phyloP scores from a whole-genome alignment of 2,797 vertebrate genomes.

The Xiphophorus birchmanni region DNA sequence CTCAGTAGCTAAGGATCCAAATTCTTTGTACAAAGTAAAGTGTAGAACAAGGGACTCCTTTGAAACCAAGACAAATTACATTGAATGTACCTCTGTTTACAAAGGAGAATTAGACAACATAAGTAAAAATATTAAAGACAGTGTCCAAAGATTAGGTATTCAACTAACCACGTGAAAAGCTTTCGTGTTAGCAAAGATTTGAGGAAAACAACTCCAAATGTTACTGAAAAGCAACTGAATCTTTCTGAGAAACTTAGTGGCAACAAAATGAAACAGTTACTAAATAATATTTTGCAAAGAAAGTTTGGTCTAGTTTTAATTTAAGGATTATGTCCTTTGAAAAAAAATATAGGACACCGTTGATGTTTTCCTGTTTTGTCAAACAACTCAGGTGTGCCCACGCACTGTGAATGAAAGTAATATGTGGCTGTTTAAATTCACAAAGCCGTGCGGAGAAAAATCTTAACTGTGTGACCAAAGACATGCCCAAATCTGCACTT shows the following conservation, averaged over 20 bases:
- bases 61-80: neutral
- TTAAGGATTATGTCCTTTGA: neutral
- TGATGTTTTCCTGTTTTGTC: neutral
- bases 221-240: neutral
- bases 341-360: neutral
- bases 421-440: conserved; percentile 22
- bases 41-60: too few species aligned
- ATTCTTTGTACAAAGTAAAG: too few species aligned
- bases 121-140: neutral
- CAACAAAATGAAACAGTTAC: neutral
- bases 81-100: neutral
- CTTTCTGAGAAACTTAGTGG: neutral
- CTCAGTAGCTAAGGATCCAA: too few species aligned
- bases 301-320: neutral
- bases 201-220: neutral
- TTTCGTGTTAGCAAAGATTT: neutral
- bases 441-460: conserved; percentile 23
- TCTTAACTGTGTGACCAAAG: conserved; percentile 37
- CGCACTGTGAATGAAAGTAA: conserved; percentile 18
- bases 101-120: neutral
- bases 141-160: neutral
- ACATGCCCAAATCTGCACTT: conserved; percentile 46
- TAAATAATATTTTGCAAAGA: neutral
- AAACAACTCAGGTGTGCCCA: conserved; percentile 23
- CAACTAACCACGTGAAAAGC: neutral